phyloP scores from a whole-genome alignment of 2,797 vertebrate species.

The Ibycter americanus region DNA sequence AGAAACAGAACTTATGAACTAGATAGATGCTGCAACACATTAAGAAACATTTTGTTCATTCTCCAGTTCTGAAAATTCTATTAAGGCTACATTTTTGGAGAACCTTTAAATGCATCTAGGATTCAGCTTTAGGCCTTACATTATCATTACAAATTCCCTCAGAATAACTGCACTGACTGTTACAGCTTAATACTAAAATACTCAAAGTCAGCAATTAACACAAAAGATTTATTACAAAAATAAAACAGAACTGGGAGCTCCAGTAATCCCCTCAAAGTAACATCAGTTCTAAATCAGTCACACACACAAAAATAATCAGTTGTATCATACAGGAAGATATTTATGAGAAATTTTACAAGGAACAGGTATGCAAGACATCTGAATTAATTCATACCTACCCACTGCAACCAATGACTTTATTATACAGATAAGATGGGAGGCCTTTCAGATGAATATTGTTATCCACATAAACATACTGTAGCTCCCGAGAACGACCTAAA shows the following conservation, averaged over 20 bases:
- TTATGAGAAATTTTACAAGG: background rate
- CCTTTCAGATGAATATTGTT: slow-evolving; percentile 89
- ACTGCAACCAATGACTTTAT: slow-evolving; percentile 92
- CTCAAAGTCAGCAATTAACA: slow-evolving; percentile 12
- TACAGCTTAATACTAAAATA: background rate
- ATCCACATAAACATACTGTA: slow-evolving; percentile 95
- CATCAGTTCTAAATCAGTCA: background rate
- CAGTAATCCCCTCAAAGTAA: background rate
- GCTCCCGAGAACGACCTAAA: slow-evolving; percentile 94
- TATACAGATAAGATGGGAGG: slow-evolving; percentile 85
- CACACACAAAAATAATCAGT: background rate
- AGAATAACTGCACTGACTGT: background rate
- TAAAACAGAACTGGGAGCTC: background rate
- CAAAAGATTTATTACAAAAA: slow-evolving; percentile 12
- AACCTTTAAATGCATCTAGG: background rate
- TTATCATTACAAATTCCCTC: background rate
- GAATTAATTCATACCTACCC: slow-evolving; percentile 75
- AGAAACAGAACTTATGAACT: background rate
- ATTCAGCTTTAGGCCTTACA: background rate
- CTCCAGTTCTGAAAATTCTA: background rate
- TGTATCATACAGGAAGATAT: background rate
- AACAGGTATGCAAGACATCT: background rate
- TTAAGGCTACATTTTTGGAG: background rate
- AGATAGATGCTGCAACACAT: background rate
- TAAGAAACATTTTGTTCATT: background rate